These are phyloP conservation scores for Epistrophella euchroma DNA, from an alignment of 2,888 invertebrate species.

Conservation along the genomic window DNA sequence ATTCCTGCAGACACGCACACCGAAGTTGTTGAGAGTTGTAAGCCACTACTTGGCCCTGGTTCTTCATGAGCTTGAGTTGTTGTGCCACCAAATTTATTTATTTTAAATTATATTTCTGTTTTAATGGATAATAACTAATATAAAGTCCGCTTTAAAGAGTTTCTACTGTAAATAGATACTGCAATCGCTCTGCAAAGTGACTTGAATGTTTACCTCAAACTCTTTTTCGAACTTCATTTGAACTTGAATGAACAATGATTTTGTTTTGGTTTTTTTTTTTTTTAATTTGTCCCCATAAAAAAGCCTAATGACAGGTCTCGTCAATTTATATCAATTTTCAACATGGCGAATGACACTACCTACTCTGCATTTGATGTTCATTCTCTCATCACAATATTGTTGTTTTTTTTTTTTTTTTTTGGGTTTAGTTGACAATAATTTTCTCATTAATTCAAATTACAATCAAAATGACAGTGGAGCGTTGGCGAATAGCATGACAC, in stretches of 20 bases:
- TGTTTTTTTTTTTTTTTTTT: neutral
- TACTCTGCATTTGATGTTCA: constrained; percentile 40
- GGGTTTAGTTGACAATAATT: constrained; percentile 69
- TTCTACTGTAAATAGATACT: too few relatives aligned
- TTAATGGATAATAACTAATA: too few relatives aligned
- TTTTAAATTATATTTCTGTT: too few relatives aligned
- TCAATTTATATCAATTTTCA: constrained; percentile 72
- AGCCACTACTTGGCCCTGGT: too few relatives aligned
- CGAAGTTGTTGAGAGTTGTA: too few relatives aligned
- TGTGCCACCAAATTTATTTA: too few relatives aligned
- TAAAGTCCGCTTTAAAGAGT: neutral
- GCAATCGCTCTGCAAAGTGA: too few relatives aligned
- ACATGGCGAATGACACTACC: constrained; percentile 54
- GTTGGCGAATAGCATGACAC: constrained; percentile 4
- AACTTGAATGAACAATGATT: constrained; percentile 40
- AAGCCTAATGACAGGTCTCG: constrained; percentile 65
- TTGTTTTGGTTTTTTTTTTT: constrained; percentile 26
- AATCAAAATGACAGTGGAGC: constrained; percentile 38
- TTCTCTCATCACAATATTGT: constrained; percentile 21
- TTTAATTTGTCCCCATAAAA: neutral
- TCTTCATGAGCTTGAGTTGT: too few relatives aligned
- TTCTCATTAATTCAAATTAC: constrained; percentile 75
- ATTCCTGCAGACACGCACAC: too few relatives aligned
- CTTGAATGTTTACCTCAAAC: neutral
- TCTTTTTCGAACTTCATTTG: constrained; percentile 9